Evolutionary conservation across 2,113 vertebrate species (phyloP).

Genomic region (Chroicocephalus ridibundus): DNA sequence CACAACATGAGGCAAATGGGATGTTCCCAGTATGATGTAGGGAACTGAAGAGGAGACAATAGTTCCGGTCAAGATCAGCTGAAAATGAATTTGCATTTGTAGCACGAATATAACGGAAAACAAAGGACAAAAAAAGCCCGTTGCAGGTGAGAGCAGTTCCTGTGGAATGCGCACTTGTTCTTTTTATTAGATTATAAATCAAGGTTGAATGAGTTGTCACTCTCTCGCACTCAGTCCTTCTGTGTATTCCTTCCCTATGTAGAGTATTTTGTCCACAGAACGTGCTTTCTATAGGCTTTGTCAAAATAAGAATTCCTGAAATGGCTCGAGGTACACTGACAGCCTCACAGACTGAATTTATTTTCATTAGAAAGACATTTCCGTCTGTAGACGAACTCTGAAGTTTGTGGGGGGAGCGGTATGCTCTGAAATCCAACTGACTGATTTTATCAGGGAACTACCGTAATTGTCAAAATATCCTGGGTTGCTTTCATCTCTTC

Average conservation of each 20-base stretch:
- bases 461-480: neutral
- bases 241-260: neutral
- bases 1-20: neutral
- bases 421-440: neutral
- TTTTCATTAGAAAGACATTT: neutral
- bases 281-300: accelerated
- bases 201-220: neutral
- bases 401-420: neutral
- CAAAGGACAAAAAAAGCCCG: neutral
- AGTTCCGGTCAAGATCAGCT: neutral
- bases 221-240: neutral
- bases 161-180: neutral
- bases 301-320: neutral
- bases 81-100: neutral
- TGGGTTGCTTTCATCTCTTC: neutral
- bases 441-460: neutral
- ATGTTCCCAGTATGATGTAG: neutral
- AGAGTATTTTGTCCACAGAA: neutral
- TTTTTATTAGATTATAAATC: neutral
- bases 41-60: neutral
- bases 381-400: neutral
- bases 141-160: neutral
- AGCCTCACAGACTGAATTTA: neutral
- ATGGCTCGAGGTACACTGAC: neutral
- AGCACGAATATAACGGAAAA: neutral